Base-by-base conservation (phyloP, 2,113 vertebrate species). In the Leptobrachium ailaonicum region DNA sequence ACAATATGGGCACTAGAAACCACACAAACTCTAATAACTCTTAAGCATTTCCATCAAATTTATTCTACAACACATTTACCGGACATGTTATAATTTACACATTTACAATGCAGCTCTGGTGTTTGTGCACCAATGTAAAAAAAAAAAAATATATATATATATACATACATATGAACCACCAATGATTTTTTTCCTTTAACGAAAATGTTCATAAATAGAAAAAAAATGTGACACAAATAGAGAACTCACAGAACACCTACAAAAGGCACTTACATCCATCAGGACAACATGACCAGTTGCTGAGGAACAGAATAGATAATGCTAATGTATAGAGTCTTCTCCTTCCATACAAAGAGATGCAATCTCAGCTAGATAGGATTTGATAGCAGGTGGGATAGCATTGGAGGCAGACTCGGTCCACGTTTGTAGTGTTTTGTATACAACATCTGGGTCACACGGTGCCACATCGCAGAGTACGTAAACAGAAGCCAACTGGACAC, bases 401-500 rank as follows among this genome's bases (percentile, higher is more conserved):
- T 80, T 86, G 10, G 80, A 67, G 0, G 86, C 86, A 53, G 92
- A 89, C 58, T 71, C 88, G 71, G 89, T 90, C 98, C 98, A 99
- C 2, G 77, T 87, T 6, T 86, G 90, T 53, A 99, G 85, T 53
- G 92, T 85, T 41, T 95, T 90, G 85, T 94, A 45, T 32, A 93
- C 91, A 68, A 93, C 91, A 68, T 91, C 89, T 2, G 96, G 97
- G 80, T 96, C 90, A 86, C 96, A 93, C 44, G 95, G 93, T 14
- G 95, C 94, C 83, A 98, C 77, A 80, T 98, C 97, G 63, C 93
- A 95, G 41, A 97, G 91, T 32, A 96, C 93, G 79, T 98, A 97
- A 75, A 96, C 50, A 0, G 97, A 95, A n/a, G 98, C 95, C 78
- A 99, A 86, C 87, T 99, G 97, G 63, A 99, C 92, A 6, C 93